A percentile compares a stretch with the other conserved stretches of the same genome.
Conservation (phyloP, 1,140 invertebrate species). For the Platyscapa corneri region DNA sequence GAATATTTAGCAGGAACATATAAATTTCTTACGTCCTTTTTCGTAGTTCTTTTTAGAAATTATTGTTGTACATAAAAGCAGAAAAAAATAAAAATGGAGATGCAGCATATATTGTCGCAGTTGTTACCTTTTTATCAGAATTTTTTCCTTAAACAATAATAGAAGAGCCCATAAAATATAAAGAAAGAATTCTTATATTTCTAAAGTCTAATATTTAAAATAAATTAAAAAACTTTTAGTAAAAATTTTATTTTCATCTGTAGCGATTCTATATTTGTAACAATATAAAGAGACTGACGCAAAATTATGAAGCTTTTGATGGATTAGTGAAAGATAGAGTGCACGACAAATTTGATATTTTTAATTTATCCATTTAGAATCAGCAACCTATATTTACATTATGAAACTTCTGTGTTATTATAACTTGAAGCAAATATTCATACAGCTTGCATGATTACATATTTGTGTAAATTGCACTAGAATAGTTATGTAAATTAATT, state of each 20-base stretch:
- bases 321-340: too few species aligned
- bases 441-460: background rate
- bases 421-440: background rate
- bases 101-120: too few species aligned
- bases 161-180: background rate
- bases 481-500: background rate
- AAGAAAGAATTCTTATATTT: background rate
- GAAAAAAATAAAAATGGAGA: background rate
- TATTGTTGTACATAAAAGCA: background rate
- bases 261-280: too few species aligned
- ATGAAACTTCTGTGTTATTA: background rate
- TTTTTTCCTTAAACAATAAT: background rate
- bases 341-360: too few species aligned
- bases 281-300: too few species aligned
- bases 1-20: background rate
- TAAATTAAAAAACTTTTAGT: too few species aligned
- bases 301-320: too few species aligned
- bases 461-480: background rate
- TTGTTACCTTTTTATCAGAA: background rate
- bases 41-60: background rate
- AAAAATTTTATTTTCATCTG: too few species aligned
- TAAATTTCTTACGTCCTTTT: constrained; percentile 12
- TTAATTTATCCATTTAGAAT: too few species aligned
- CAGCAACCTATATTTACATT: too few species aligned
- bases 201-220: background rate